phyloP scores from a whole-genome alignment of 1,140 invertebrate genomes.

The Ganaspis sp. region DNA sequence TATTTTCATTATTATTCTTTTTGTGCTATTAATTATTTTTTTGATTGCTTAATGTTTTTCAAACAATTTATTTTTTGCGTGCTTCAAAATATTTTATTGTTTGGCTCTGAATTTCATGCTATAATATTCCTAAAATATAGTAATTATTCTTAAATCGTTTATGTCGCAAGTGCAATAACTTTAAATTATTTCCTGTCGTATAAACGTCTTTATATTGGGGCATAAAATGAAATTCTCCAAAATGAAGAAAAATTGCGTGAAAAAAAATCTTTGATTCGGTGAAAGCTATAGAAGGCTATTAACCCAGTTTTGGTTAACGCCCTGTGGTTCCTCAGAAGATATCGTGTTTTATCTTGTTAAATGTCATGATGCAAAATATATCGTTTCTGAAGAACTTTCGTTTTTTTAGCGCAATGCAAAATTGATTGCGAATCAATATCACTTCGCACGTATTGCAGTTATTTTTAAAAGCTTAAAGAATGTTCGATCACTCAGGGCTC shows the following conservation, averaged over 20 bases:
- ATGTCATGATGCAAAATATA: constrained; percentile 56
- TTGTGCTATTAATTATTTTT: too few species aligned
- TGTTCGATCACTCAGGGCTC: neutral
- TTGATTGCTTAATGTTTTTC: too few species aligned
- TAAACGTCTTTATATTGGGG: neutral
- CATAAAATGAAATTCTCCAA: neutral
- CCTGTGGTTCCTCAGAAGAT: constrained; percentile 50
- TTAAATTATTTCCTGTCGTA: neutral
- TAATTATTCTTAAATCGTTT: neutral
- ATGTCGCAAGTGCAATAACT: constrained; percentile 1
- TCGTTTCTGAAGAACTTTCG: constrained; percentile 51
- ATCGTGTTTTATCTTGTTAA: constrained; percentile 53
- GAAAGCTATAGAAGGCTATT: constrained; percentile 57
- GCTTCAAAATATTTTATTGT: neutral
- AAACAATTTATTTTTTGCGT: too few species aligned
- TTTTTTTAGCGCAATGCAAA: neutral
- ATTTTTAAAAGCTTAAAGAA: neutral
- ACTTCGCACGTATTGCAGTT: neutral
- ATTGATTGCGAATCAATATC: neutral
- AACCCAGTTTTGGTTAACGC: constrained; percentile 56
- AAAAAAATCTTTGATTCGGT: constrained; percentile 53
- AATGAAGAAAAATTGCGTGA: neutral
- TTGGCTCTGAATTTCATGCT: neutral
- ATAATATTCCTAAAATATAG: neutral
- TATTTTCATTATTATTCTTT: too few species aligned